Percentiles rank a stretch among this genome's conserved stretches.
Evolutionary conservation across 2,113 vertebrate genomes (phyloP).

Genomic region (Phodopus roborovskii): DNA sequence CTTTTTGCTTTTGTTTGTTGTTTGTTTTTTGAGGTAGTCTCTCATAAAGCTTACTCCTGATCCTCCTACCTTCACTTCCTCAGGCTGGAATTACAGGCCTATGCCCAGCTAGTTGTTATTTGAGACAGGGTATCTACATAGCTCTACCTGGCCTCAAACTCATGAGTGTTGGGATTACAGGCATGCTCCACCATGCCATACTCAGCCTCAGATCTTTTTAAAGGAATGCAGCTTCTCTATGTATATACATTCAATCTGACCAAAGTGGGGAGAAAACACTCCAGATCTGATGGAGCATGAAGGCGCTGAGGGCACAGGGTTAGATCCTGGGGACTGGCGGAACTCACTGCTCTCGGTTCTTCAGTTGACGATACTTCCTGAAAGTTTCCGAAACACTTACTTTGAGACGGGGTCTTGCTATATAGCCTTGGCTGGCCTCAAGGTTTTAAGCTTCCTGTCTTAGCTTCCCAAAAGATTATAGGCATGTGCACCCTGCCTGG

Average conservation of each 20-base stretch:
- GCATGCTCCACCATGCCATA: neutral
- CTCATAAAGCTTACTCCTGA: neutral
- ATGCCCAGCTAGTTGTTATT: neutral
- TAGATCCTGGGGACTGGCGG: neutral
- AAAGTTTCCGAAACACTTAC: neutral
- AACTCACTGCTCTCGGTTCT: neutral
- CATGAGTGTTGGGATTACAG: neutral
- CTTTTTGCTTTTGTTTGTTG: neutral
- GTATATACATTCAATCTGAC: neutral
- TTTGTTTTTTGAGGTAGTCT: neutral
- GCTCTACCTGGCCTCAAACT: neutral
- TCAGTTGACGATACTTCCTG: neutral
- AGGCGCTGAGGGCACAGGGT: too few relatives aligned
- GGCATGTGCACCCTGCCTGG: neutral
- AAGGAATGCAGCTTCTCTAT: neutral
- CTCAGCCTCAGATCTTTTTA: neutral
- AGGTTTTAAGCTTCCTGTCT: neutral
- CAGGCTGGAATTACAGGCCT: neutral
- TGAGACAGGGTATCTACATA: neutral
- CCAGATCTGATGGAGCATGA: neutral
- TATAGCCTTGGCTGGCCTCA: neutral
- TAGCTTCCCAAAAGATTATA: neutral
- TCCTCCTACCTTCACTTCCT: neutral
- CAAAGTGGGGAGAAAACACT: neutral
- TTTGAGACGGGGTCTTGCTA: neutral